These are phyloP conservation scores for Rhynchotus rufescens DNA, from an alignment of 2,797 vertebrate species.

Conservation along the genomic window DNA sequence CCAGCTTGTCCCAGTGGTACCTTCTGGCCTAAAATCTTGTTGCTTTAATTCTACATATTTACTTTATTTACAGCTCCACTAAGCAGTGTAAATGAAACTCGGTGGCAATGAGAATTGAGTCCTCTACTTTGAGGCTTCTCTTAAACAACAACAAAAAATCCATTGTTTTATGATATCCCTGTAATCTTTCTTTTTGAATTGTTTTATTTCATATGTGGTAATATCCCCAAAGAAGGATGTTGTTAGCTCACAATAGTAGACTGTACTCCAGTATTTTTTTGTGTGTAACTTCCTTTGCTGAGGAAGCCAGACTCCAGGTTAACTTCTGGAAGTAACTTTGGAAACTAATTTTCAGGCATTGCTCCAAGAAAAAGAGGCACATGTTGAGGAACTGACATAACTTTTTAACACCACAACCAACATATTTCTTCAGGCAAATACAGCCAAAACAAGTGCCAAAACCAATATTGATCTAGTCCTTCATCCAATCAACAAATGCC, in stretches of 20 bases:
- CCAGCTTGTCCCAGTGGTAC: background rate
- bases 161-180: background rate
- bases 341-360: conserved; percentile 80
- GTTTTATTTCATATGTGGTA: conserved; percentile 44
- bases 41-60: background rate
- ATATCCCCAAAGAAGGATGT: conserved; percentile 30
- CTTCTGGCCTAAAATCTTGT: background rate
- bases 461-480: conserved; percentile 86
- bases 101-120: background rate
- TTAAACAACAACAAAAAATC: conserved; percentile 4
- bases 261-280: conserved; percentile 53
- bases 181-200: background rate
- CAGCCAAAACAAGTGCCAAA: conserved; percentile 84
- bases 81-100: background rate
- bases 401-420: conserved; percentile 87
- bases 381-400: conserved; percentile 90
- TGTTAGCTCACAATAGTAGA: conserved; percentile 47
- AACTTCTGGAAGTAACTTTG: conserved; percentile 84
- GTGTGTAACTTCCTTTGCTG: conserved; percentile 71
- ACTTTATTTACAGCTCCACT: background rate
- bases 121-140: background rate
- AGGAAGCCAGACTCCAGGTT: conserved; percentile 76
- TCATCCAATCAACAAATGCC: conserved; percentile 93
- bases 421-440: conserved; percentile 81
- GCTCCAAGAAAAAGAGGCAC: conserved; percentile 84